Evolutionary conservation across 2,888 invertebrate species (phyloP).

Genomic region (Lottia scabra): DNA sequence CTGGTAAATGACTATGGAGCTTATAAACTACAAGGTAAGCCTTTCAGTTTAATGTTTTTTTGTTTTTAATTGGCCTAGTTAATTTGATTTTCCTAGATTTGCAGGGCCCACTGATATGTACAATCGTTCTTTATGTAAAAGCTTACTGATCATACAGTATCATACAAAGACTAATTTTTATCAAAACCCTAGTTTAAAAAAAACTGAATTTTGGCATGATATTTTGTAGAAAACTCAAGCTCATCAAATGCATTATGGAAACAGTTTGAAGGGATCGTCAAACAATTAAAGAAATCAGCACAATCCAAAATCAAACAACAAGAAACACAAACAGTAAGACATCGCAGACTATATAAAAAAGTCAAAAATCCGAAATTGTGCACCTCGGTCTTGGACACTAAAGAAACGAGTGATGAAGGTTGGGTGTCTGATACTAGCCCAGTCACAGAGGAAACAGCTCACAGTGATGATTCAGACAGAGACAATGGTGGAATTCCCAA

Average conservation of each 20-base stretch:
- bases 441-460: no score
- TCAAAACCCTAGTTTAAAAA: no score
- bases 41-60: no score
- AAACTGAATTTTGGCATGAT: no score
- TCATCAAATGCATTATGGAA: slow-evolving; percentile 26
- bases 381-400: background rate
- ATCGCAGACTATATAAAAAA: background rate
- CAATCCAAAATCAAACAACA: slow-evolving; percentile 15
- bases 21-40: slow-evolving; percentile 41
- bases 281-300: slow-evolving; percentile 24
- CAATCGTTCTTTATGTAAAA: no score
- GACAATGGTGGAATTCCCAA: no score
- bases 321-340: slow-evolving; percentile 12
- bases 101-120: no score
- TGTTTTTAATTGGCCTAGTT: no score
- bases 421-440: background rate
- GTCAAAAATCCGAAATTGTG: background rate
- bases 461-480: no score
- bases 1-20: slow-evolving; percentile 54
- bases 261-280: slow-evolving; percentile 31
- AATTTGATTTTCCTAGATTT: no score
- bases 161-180: no score
- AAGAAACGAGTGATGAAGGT: background rate
- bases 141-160: no score
- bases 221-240: slow-evolving; percentile 13